Percentiles rank a stretch among this genome's conserved stretches.
phyloP scores from a whole-genome alignment of 2,888 invertebrate genomes.

The Leucophenga maculata region DNA sequence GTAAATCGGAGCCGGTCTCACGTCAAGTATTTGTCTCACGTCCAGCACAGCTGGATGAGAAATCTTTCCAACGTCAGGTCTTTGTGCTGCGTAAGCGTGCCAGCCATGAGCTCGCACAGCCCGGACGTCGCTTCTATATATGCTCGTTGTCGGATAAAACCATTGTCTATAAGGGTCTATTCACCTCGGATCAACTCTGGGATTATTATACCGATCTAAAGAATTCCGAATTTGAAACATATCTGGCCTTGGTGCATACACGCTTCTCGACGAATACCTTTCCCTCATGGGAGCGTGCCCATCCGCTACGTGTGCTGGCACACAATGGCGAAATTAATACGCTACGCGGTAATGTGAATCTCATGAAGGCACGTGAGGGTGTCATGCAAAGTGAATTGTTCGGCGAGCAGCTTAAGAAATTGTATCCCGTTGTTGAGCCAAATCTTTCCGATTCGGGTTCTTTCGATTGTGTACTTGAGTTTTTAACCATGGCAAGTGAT shows the following conservation, averaged over 20 bases:
- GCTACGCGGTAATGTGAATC: conserved; percentile 96
- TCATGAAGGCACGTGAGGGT: conserved; percentile 98
- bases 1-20: conserved; percentile 95
- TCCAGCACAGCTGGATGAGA: conserved; percentile 69
- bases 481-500: conserved; percentile 93
- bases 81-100: conserved; percentile 95
- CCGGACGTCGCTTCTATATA: conserved; percentile 93
- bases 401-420: conserved; percentile 83
- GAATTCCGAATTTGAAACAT: conserved; percentile 89
- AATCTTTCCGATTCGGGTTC: conserved; percentile 98
- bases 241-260: conserved; percentile 96
- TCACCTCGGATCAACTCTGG: conserved; percentile 94
- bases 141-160: conserved; percentile 93
- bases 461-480: conserved; percentile 98
- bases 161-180: conserved; percentile 97
- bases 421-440: conserved; percentile 98
- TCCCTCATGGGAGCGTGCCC: conserved; percentile 99
- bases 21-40: conserved; percentile 92
- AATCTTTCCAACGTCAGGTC: conserved; percentile 77
- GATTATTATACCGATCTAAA: conserved; percentile 81
- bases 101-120: conserved; percentile 88
- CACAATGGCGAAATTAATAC: conserved; percentile 99
- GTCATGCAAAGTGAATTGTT: conserved; percentile 91
- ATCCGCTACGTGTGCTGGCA: conserved; percentile 92
- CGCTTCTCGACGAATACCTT: conserved; percentile 99